A percentile compares a stretch with the other conserved stretches of the same genome.
These are phyloP conservation scores for Cephalopterus ornatus DNA, from an alignment of 2,113 vertebrate species.

Conservation along the genomic window DNA sequence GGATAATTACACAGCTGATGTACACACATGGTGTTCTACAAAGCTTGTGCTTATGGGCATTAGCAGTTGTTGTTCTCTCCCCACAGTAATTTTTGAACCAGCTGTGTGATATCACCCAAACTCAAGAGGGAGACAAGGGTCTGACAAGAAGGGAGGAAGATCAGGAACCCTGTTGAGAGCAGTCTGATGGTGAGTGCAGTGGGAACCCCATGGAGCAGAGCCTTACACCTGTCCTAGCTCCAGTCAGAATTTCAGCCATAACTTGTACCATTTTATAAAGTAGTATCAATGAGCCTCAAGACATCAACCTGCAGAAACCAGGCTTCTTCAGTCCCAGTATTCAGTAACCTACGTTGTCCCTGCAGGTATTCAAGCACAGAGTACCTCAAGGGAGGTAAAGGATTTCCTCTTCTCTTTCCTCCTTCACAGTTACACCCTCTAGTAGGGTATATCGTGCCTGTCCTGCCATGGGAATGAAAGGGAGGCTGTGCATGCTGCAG, in stretches of 20 bases:
- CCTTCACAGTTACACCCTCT: neutral
- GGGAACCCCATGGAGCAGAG: neutral
- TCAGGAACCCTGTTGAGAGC: neutral
- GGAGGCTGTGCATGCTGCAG: neutral
- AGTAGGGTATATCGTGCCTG: accelerated
- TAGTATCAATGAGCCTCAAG: neutral
- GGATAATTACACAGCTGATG: neutral
- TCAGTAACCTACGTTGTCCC: neutral
- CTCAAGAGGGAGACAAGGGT: neutral
- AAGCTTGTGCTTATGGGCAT: neutral
- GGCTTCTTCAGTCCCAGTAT: neutral
- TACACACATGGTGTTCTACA: neutral
- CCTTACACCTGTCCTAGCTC: neutral
- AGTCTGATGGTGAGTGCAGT: neutral
- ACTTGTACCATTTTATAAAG: neutral
- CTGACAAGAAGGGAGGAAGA: neutral
- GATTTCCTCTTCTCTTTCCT: neutral
- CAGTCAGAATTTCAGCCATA: neutral
- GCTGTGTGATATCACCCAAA: no score
- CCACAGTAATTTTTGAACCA: neutral
- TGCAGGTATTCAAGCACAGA: neutral
- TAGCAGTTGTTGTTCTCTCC: neutral
- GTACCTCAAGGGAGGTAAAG: neutral
- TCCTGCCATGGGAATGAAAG: neutral
- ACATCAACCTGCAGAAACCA: neutral